Evolutionary conservation across 37 sponge, comb jelly and placozoan genomes (phyloP).

Genomic region (Lycopodina hypogea): DNA sequence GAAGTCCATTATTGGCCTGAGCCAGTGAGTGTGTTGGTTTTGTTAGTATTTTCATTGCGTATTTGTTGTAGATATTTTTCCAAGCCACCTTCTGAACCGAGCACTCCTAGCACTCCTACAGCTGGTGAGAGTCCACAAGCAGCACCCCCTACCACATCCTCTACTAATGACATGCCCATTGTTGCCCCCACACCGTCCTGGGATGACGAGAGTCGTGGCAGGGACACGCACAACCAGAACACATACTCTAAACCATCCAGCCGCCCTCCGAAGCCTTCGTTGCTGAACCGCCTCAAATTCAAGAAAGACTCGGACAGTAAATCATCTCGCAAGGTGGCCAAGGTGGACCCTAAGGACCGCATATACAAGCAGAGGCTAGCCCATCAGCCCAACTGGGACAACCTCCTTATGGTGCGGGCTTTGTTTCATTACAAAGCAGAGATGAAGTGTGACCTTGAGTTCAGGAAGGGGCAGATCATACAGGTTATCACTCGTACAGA

Average conservation of each 20-base stretch:
- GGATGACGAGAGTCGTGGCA: background rate
- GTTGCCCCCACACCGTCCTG: background rate
- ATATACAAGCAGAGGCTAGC: slow-evolving; percentile 33
- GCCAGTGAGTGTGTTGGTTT: too few species aligned
- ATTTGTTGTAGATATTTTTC: too few species aligned
- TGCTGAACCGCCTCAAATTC: slow-evolving; percentile 7
- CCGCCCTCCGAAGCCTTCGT: slow-evolving; percentile 36
- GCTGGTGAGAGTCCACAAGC: background rate
- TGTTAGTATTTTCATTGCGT: too few species aligned
- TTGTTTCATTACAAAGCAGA: slow-evolving; percentile 78
- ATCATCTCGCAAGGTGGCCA: background rate
- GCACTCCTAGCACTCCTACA: too few species aligned
- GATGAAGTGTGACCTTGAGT: slow-evolving; percentile 88
- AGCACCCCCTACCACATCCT: slow-evolving; percentile 9
- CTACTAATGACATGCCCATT: background rate
- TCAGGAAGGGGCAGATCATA: slow-evolving; percentile 85
- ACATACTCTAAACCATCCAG: background rate
- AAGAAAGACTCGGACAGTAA: background rate
- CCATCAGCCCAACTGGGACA: slow-evolving; percentile 70
- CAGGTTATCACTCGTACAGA: slow-evolving; percentile 81
- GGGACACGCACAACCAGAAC: too few species aligned
- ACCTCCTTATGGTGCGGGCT: slow-evolving; percentile 48
- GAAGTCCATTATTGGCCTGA: too few species aligned
- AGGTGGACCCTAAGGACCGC: background rate
- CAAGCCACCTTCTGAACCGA: too few species aligned